phyloP scores from a whole-genome alignment of 2,797 vertebrate species.

The Glossophaga mutica region DNA sequence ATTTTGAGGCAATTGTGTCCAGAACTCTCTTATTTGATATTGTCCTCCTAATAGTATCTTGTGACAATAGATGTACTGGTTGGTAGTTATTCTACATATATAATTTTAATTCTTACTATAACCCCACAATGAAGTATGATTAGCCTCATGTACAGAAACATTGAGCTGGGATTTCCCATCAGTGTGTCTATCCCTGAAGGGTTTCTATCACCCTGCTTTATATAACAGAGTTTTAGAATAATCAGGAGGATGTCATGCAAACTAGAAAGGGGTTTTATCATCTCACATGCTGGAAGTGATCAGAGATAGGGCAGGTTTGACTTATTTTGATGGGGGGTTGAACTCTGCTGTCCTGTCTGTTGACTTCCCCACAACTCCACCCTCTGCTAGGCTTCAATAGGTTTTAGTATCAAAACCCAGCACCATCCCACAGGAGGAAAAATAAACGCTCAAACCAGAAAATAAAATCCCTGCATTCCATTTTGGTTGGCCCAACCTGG shows the following conservation, averaged over 20 bases:
- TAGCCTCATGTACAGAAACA: not conserved
- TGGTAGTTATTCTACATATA: not conserved
- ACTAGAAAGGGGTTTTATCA: not conserved
- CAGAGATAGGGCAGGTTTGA: not conserved
- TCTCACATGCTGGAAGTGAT: not conserved
- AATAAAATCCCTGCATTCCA: not conserved
- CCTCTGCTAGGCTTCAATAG: not conserved
- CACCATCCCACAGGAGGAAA: accelerated
- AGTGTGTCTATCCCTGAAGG: not conserved
- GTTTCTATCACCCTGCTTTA: not conserved
- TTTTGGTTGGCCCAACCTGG: not conserved
- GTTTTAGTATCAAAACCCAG: not conserved
- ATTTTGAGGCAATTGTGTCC: not conserved
- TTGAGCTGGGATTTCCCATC: not conserved
- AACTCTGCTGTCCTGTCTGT: accelerated
- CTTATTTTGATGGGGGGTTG: not conserved
- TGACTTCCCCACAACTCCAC: no score
- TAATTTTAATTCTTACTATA: not conserved
- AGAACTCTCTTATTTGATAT: not conserved
- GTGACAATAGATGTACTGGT: not conserved
- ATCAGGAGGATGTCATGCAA: not conserved
- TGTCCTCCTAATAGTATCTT: not conserved
- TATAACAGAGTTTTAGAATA: not conserved
- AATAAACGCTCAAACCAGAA: not conserved
- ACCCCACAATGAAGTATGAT: not conserved